A percentile compares a stretch with the other conserved stretches of the same genome.
phyloP scores from a whole-genome alignment of 2,888 invertebrate species.

The Eupsilia transversa region DNA sequence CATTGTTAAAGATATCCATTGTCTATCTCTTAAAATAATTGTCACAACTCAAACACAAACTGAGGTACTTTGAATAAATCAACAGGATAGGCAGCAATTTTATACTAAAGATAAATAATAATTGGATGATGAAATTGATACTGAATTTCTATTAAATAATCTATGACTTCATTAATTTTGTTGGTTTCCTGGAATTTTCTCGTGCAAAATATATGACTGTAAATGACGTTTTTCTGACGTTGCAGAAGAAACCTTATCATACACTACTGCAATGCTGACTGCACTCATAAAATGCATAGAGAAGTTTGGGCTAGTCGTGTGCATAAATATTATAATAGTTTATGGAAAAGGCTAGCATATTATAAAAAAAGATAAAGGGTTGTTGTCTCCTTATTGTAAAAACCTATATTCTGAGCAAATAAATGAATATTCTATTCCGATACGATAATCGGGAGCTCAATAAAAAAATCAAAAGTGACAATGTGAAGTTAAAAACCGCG shows the following conservation, averaged over 20 bases:
- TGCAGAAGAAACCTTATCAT: background rate
- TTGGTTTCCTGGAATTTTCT: conserved; percentile 26
- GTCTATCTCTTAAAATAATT: background rate
- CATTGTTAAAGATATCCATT: conserved; percentile 34
- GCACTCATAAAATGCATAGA: background rate
- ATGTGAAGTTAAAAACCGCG: background rate
- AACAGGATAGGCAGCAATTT: conserved; percentile 19
- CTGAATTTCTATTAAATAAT: conserved; percentile 23
- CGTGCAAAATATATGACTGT: conserved; percentile 42
- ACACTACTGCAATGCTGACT: conserved; percentile 1
- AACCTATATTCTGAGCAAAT: too few species aligned
- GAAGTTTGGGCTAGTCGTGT: background rate
- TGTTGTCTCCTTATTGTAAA: too few species aligned
- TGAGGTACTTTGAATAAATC: conserved; percentile 6
- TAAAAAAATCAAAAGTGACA: background rate
- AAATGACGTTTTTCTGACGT: background rate
- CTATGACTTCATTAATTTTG: conserved; percentile 24
- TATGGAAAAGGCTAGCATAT: too few species aligned
- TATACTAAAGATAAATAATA: conserved; percentile 55
- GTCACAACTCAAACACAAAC: conserved; percentile 6
- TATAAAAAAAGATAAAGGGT: background rate
- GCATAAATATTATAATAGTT: background rate
- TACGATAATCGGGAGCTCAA: too few species aligned
- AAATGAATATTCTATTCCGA: too few species aligned
- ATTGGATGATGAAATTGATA: conserved; percentile 48